Conservation (phyloP, 2,888 invertebrate species). For the Nemurella pictetii region DNA sequence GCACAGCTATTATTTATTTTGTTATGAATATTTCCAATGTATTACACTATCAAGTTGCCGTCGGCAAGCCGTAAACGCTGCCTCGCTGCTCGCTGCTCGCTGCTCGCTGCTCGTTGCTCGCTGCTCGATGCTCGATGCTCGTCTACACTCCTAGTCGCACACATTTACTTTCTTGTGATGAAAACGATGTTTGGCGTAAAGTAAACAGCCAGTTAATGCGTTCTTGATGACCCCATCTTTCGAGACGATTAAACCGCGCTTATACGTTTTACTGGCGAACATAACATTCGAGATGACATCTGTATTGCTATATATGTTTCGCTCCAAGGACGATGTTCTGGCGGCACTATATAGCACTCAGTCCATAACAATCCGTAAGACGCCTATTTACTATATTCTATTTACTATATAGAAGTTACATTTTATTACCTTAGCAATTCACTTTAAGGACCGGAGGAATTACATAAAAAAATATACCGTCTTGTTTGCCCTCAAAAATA, state of each 20-base stretch:
- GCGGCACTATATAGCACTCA: not conserved
- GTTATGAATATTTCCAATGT: not conserved
- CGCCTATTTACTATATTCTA: not conserved
- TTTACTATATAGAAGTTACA: not conserved
- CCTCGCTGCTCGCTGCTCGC: not conserved
- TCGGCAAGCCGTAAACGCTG: not conserved
- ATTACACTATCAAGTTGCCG: not conserved
- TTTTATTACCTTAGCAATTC: not conserved
- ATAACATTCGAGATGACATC: not conserved
- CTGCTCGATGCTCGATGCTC: too few species aligned
- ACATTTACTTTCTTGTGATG: not conserved
- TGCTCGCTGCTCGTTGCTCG: not conserved
- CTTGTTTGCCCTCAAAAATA: not conserved
- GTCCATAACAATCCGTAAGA: not conserved
- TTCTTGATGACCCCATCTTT: slow-evolving; percentile 3
- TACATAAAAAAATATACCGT: not conserved
- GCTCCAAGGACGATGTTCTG: not conserved
- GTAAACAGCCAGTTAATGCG: slow-evolving; percentile 2
- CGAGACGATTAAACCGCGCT: not conserved
- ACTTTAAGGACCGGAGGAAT: not conserved
- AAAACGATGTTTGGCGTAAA: slow-evolving; percentile 7
- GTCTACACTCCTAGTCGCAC: too few species aligned
- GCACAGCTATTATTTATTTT: not conserved
- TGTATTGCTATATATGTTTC: not conserved
- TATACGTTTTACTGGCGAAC: not conserved